Base-by-base conservation (phyloP, 2,888 invertebrate species). In the Noctua comes region DNA sequence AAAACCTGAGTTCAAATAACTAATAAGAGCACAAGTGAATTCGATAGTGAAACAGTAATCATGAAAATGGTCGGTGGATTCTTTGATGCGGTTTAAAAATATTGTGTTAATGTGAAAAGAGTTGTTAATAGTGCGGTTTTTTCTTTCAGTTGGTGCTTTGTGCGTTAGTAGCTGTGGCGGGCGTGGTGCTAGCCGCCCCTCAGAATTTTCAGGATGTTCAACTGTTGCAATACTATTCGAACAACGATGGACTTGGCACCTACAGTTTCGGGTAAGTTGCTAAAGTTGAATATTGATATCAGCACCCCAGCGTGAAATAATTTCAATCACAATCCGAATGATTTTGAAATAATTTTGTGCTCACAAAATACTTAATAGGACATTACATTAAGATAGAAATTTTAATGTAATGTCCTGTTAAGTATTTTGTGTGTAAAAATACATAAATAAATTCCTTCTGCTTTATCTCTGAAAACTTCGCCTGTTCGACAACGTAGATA, bases 141-240 rank as follows among this genome's bases (percentile, higher is more conserved):
- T 89, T 73, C 62, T 88, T 93, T 87, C 93, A 96, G 95, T 92
- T 97, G 91, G 94, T 97, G 90, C 90, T 95, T 78, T 91, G 95
- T 88, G 92, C 92, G 81, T 90, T 96, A 80, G 90, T 97, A 80
- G 95, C 95, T 59, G 90, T 91, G 24, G 94, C 89, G 70, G 74
- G 88, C 90, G 31, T 80, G 27, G 79, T 64, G 46, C 24, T 76
- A 27, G 95, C 95, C 21, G 95, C 95, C 16, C 94, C 96, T 5
- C 90, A 93, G 48, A 94, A 94, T 70, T 92, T 93, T 5, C 90
- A 93, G 43, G 94, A 94, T 73, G 92, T 94, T 3, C 93, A 95
- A 84, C 88, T 96, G 59, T 72, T 95, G 62, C 91, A 91, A 76
- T 94, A 88, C 68, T 94, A 95, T n/a, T 89, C 92, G 3, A 94